Base-by-base conservation (phyloP, 2,113 vertebrate species). In the Acrocephalus arundinaceus region DNA sequence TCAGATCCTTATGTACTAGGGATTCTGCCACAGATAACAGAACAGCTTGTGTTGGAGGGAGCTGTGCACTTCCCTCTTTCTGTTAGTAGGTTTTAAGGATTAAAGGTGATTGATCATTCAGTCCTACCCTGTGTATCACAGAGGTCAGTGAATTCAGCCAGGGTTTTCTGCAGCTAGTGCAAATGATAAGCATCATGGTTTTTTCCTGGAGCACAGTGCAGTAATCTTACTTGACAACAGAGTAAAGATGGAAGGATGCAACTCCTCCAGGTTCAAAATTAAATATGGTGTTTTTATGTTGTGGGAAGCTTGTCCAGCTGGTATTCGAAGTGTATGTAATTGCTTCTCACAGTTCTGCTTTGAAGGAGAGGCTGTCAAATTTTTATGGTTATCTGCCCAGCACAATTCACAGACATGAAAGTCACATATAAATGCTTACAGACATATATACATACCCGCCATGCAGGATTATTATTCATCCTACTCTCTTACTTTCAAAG, bases 311-410 rank as follows among this genome's bases (percentile, higher is more conserved):
- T 66, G 43, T 93, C 86, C 22, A 2, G 59, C 61, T 74, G 25
- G 62, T 96, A 95, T 95, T 95, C 68, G 86, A 92, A 95, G 57
- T 49, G 21, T 52, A 33, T 35, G 18, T 84, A 81, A 90, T 92
- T 78, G 73, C n/a, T 89, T 95, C 85, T 93, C 58, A 84, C 33
- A 52, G 61, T 49, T 59, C 41, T 75, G 49, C 93, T 96, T 92
- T 94, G 92, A 97, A 92, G 83, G 80, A 93, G 46, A 58, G 57
- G 31, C 67, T 83, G 73, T 75, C 66, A 81, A 33, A 65, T 89
- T 93, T 92, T 72, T 27, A 7, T 61, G 48, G 84, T 77, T 90
- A 79, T 93, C 85, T 88, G 61, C 70, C 61, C 79, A 58, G 70
- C 31, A 35, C 55, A 76, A 70, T 71, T 94, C 78, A 80, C 82